Evolutionary conservation across 2,888 invertebrate species (phyloP).

Genomic region (Mimachlamys varia): DNA sequence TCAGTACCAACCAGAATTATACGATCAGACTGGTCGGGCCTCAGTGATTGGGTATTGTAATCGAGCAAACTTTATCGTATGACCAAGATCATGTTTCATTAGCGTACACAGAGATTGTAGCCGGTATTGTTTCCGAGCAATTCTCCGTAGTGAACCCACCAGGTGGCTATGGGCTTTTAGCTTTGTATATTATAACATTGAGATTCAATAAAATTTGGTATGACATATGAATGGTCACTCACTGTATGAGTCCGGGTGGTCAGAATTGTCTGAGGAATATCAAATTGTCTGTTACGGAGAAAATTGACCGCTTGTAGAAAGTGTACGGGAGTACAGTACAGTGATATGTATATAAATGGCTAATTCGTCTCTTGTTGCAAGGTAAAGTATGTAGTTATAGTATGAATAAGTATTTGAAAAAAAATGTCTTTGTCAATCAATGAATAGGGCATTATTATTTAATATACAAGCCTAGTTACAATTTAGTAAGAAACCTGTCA

Average conservation of each 20-base stretch:
- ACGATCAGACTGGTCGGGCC: not conserved
- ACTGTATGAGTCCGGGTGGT: not conserved
- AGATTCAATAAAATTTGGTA: not conserved
- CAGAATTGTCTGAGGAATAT: not conserved
- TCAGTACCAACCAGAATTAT: not conserved
- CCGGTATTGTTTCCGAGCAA: not conserved
- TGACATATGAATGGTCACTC: not conserved
- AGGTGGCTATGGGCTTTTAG: not conserved
- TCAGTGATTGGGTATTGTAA: not conserved
- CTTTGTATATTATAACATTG: not conserved
- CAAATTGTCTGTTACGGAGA: not conserved
- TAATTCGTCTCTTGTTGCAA: not conserved
- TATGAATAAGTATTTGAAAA: not conserved
- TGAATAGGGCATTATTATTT: not conserved
- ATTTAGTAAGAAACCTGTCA: too few species aligned
- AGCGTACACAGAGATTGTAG: not conserved
- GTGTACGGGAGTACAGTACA: not conserved
- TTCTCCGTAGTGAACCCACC: slow-evolving; percentile 4
- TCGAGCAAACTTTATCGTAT: not conserved
- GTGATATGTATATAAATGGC: not conserved
- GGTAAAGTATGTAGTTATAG: not conserved
- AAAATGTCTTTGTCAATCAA: not conserved
- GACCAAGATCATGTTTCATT: not conserved
- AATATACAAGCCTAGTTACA: too few species aligned
- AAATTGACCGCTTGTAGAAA: not conserved